Percentiles rank a stretch among this genome's conserved stretches.
phyloP scores from a whole-genome alignment of 37 sponge, comb jelly and placozoan species.

The Chondrosia reniformis region DNA sequence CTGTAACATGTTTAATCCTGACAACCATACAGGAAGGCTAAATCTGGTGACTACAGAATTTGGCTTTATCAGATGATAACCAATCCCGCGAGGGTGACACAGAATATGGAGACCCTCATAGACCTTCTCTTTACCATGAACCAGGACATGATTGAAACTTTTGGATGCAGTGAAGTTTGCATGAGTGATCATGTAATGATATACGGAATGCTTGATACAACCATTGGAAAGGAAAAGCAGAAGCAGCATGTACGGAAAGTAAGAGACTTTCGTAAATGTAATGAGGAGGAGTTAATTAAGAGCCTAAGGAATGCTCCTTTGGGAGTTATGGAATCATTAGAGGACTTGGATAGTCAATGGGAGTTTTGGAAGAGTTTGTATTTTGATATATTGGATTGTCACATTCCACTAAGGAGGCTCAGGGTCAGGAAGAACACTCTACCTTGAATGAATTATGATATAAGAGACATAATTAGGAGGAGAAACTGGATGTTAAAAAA shows the following conservation, averaged over 20 bases:
- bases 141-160: background rate
- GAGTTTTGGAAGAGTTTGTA: slow-evolving; percentile 20
- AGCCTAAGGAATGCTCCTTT: slow-evolving; percentile 10
- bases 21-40: background rate
- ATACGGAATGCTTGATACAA: background rate
- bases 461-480: background rate
- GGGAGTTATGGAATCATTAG: slow-evolving; percentile 24
- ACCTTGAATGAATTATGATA: slow-evolving; percentile 19
- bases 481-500: background rate
- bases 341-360: slow-evolving; percentile 33
- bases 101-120: slow-evolving; percentile 3
- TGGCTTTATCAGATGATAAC: slow-evolving; percentile 15
- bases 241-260: background rate
- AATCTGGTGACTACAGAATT: slow-evolving; percentile 17
- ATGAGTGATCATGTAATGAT: slow-evolving; percentile 30
- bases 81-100: slow-evolving; percentile 29
- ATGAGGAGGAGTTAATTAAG: slow-evolving; percentile 8
- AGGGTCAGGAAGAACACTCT: slow-evolving; percentile 20
- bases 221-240: background rate
- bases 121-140: slow-evolving; percentile 23
- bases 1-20: slow-evolving; percentile 27
- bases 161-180: background rate
- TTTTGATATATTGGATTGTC: slow-evolving; percentile 8
- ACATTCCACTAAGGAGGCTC: slow-evolving; percentile 6
- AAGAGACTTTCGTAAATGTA: background rate